Base-by-base conservation (phyloP, 1,140 invertebrate species). In the Platorchestia sp. region DNA sequence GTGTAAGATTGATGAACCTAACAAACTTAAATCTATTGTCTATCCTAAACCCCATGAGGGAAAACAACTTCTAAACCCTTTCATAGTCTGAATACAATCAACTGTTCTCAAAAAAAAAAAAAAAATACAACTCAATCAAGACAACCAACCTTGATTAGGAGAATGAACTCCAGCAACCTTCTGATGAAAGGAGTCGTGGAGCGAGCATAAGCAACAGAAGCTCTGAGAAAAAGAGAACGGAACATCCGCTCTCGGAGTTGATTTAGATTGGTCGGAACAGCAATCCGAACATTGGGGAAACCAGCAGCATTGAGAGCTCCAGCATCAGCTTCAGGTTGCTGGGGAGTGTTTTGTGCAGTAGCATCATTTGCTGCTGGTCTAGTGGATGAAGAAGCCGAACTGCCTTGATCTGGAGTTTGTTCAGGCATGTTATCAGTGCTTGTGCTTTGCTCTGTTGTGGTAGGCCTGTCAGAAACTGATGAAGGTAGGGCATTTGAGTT, bases 151-250 rank as follows among this genome's bases (percentile, higher is more conserved):
- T 93, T 93, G 43, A 45, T 44, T 45, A 93, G 45, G 40, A 93
- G 91, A 47, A 93, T 45, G 40, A 93, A 93, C 91, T 93, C 91
- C 19, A 93, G 36, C 36, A 93, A 44, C 40, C 91, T 93, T 40
- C 91, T 44, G 45, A 93, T 93, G 45, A 93, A 93, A 47, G 91
- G 91, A 47, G 91, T 93, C 14, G 91, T 93, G 27, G 91, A 93
- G 10, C 91, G 43, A 93, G 91, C 91, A 93, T 93, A 93, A 40
- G 91, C 91, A 93, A 93, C 44, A n/a, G 91, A 93, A 44, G 91
- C 91, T 45, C 91, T 45, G 7, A 93, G 91, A 40, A 93, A 93
- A 14, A 93, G 91, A 45, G 45, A 93, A 45, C 44, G 91, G 40
- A 93, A 93, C 91, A 93, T 93, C n/a, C 91, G 41, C 43, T 45